phyloP scores from a whole-genome alignment of 1,140 invertebrate species.

The Zaprionus tsacasi region DNA sequence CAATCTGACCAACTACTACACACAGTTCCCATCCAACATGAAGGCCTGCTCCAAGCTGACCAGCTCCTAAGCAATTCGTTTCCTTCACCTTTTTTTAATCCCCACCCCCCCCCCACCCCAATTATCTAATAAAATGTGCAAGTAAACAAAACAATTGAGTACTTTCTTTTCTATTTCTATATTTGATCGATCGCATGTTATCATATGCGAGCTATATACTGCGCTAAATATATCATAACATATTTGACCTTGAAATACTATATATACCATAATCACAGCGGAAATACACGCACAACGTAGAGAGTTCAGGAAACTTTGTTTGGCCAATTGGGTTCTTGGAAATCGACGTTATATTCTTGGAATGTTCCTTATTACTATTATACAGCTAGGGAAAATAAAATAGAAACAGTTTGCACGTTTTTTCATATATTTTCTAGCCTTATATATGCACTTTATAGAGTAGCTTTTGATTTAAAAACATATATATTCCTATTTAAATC shows the following conservation, averaged over 20 bases:
- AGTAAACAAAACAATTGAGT: background rate
- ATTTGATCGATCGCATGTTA: too few relatives aligned
- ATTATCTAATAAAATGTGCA: constrained; percentile 6
- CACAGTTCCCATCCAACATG: constrained; percentile 58
- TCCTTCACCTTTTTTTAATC: constrained; percentile 1
- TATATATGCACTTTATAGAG: too few relatives aligned
- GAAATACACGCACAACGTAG: background rate
- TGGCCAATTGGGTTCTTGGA: background rate
- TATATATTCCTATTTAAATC: too few relatives aligned
- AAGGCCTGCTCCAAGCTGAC: constrained; percentile 61
- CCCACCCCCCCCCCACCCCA: too few relatives aligned
- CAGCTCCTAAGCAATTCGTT: constrained; percentile 17
- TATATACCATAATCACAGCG: background rate
- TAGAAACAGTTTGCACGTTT: too few relatives aligned
- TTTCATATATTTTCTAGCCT: too few relatives aligned
- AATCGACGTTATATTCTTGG: background rate
- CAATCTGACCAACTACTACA: constrained; percentile 57
- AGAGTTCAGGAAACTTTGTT: background rate
- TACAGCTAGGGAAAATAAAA: background rate
- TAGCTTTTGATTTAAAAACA: too few relatives aligned
- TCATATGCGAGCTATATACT: too few relatives aligned
- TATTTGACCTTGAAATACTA: background rate
- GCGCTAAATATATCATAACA: background rate
- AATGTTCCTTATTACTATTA: background rate
- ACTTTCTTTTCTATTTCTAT: too few relatives aligned